Evolutionary conservation across 1,140 invertebrate genomes (phyloP).

Genomic region (Elymnias hypermnestra): DNA sequence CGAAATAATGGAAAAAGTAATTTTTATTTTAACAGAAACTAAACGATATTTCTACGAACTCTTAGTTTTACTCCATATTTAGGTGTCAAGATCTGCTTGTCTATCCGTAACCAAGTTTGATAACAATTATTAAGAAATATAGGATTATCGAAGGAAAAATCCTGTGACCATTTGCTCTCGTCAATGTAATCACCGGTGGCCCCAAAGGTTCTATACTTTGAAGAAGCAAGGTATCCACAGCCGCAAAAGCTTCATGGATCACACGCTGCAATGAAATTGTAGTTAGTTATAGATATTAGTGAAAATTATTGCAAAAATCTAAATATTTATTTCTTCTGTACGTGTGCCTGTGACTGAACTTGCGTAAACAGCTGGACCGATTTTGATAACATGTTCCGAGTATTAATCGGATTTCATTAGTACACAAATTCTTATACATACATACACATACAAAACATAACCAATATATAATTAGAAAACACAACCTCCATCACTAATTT

Average conservation of each 20-base stretch:
- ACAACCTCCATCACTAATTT: constrained; percentile 45
- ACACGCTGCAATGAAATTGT: constrained; percentile 47
- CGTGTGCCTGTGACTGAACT: no score
- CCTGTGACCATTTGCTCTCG: constrained; percentile 29
- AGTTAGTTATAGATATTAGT: no score
- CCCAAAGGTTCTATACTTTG: constrained; percentile 31
- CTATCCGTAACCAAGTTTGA: constrained; percentile 1
- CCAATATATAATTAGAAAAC: neutral
- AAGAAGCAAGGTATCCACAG: constrained; percentile 49
- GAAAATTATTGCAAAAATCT: no score
- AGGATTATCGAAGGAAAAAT: neutral
- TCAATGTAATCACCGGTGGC: constrained; percentile 20
- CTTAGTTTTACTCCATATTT: neutral
- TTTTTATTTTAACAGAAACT: no score
- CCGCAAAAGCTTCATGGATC: constrained; percentile 57
- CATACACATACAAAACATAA: no score
- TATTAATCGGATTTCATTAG: no score
- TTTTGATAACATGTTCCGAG: no score
- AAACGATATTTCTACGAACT: neutral
- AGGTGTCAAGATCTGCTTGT: neutral
- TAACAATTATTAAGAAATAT: neutral
- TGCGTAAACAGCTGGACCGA: no score
- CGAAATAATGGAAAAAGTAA: no score
- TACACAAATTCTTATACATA: no score
- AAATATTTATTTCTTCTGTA: no score